Evolutionary conservation across 2,113 vertebrate species (phyloP).

Genomic region (Ameiurus melas): DNA sequence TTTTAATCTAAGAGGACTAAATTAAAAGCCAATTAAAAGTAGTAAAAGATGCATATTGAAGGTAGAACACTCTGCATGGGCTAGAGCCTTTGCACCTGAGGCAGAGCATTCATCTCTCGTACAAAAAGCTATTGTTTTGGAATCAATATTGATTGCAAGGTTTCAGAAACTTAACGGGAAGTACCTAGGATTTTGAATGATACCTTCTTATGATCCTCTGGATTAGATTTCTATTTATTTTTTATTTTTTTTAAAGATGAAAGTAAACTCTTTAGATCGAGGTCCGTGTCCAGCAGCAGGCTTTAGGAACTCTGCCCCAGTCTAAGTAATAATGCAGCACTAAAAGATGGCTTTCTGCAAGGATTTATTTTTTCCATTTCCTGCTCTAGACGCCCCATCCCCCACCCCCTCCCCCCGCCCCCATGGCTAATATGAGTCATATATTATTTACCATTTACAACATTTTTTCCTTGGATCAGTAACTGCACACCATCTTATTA

Average conservation of each 20-base stretch:
- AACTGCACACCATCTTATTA: conserved; percentile 42
- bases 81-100: background rate
- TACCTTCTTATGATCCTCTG: background rate
- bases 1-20: background rate
- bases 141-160: background rate
- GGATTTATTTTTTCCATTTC: background rate
- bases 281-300: background rate
- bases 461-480: conserved; percentile 30
- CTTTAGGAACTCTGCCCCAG: background rate
- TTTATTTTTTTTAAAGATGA: background rate
- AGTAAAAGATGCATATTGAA: background rate
- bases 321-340: conserved; percentile 17
- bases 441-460: conserved; percentile 21
- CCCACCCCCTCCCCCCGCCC: background rate
- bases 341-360: background rate
- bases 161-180: background rate
- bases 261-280: background rate
- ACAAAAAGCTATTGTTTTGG: background rate
- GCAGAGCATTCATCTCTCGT: background rate
- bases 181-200: background rate
- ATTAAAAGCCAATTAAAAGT: background rate
- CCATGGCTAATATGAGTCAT: background rate
- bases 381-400: no score
- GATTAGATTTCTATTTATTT: background rate
- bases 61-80: background rate